Conservation (phyloP, 2,888 invertebrate species). For the Mythimna vitellina region DNA sequence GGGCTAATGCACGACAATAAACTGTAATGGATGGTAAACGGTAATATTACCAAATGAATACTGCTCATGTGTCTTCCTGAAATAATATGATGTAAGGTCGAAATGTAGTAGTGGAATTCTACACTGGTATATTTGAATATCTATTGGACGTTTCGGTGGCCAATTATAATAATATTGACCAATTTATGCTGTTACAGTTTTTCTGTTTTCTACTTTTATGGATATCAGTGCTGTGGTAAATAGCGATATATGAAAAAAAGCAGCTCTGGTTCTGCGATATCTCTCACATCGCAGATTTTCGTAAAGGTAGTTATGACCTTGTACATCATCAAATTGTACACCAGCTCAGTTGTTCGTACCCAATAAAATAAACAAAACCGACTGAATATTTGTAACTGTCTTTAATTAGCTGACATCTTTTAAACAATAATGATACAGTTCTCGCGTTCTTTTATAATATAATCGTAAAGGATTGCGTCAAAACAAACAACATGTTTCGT, state of each 20-base stretch:
- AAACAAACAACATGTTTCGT: constrained; percentile 58
- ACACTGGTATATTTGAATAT: not conserved
- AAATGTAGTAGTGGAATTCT: constrained; percentile 4
- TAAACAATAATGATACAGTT: constrained; percentile 1
- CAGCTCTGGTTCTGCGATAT: not conserved
- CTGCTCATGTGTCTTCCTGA: constrained; percentile 47
- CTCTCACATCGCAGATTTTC: not conserved
- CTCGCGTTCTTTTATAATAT: constrained; percentile 32
- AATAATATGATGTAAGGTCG: constrained; percentile 37
- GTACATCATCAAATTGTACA: not conserved
- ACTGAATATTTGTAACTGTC: not conserved
- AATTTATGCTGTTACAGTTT: not conserved
- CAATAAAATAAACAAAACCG: not conserved
- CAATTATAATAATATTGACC: not conserved
- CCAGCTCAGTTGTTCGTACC: not conserved
- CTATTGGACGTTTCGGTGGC: not conserved
- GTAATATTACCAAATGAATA: constrained; percentile 64
- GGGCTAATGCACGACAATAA: constrained; percentile 70
- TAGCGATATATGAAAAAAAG: not conserved
- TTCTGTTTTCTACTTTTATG: not conserved
- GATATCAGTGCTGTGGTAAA: not conserved
- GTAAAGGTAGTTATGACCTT: not conserved
- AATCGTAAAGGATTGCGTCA: constrained; percentile 44
- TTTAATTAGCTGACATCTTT: not conserved
- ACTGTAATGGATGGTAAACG: constrained; percentile 64